These are phyloP conservation scores for Tadarida brasiliensis DNA, from an alignment of 2,797 vertebrate genomes.

Conservation along the genomic window DNA sequence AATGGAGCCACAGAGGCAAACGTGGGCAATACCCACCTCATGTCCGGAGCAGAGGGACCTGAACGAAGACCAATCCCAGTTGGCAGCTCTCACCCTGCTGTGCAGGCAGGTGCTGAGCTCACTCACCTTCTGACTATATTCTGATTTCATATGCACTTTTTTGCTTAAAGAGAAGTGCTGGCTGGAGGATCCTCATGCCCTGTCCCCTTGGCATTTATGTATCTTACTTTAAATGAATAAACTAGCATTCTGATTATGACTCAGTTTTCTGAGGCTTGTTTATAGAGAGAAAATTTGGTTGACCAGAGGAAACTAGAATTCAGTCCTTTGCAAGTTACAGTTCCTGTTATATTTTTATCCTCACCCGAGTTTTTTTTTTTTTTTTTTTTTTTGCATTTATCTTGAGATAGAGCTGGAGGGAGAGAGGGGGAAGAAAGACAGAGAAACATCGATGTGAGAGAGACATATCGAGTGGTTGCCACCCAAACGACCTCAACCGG, in stretches of 20 bases:
- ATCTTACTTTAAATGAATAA: constrained; percentile 22
- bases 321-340: neutral
- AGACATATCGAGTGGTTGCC: no score
- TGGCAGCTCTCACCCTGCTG: neutral
- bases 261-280: neutral
- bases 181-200: neutral
- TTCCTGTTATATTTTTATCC: neutral
- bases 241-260: constrained; percentile 21
- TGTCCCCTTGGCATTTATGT: neutral
- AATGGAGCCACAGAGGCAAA: neutral
- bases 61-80: neutral
- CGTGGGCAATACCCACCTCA: neutral
- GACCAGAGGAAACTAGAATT: neutral
- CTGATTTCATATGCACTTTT: neutral
- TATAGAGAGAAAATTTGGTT: neutral
- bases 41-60: neutral
- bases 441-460: no score
- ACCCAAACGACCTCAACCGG: no score
- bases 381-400: no score
- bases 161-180: neutral
- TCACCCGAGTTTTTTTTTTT: no score
- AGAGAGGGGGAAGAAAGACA: no score
- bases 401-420: no score
- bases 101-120: neutral
- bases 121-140: neutral